Percentiles rank a stretch among this genome's conserved stretches.
These are phyloP conservation scores for Dreissena rostriformis DNA, from an alignment of 1,140 invertebrate species.

Conservation along the genomic window DNA sequence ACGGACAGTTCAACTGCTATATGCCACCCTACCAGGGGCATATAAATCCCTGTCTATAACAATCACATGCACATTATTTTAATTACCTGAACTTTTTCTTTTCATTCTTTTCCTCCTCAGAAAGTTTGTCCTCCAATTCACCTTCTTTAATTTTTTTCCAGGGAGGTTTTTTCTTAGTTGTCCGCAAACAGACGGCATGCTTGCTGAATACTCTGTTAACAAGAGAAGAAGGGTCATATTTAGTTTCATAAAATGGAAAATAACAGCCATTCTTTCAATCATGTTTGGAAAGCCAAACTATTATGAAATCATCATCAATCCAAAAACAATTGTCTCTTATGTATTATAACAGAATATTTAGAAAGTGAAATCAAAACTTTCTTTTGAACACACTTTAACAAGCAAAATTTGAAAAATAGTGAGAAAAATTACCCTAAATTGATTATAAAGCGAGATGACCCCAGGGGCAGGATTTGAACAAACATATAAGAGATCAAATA, in stretches of 20 bases:
- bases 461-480: no score
- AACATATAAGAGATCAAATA: no score
- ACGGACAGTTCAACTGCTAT: no score
- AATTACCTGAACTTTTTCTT: slow-evolving; percentile 21
- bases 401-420: not conserved
- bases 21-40: no score
- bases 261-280: not conserved
- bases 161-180: slow-evolving; percentile 25
- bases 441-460: no score
- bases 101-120: slow-evolving; percentile 9
- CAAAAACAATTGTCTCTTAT: not conserved
- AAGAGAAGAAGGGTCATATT: not conserved
- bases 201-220: slow-evolving; percentile 15
- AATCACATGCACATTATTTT: no score
- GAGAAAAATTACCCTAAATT: no score
- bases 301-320: not conserved
- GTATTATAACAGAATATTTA: not conserved
- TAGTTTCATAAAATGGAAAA: not conserved
- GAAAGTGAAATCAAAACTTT: slow-evolving; percentile 21
- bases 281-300: not conserved
- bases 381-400: not conserved
- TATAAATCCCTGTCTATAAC: no score
- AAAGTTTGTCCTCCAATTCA: not conserved
- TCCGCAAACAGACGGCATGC: slow-evolving; percentile 17
- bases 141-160: slow-evolving; percentile 17